Base-by-base conservation (phyloP, 2,113 vertebrate species). In the Nymphicus hollandicus region DNA sequence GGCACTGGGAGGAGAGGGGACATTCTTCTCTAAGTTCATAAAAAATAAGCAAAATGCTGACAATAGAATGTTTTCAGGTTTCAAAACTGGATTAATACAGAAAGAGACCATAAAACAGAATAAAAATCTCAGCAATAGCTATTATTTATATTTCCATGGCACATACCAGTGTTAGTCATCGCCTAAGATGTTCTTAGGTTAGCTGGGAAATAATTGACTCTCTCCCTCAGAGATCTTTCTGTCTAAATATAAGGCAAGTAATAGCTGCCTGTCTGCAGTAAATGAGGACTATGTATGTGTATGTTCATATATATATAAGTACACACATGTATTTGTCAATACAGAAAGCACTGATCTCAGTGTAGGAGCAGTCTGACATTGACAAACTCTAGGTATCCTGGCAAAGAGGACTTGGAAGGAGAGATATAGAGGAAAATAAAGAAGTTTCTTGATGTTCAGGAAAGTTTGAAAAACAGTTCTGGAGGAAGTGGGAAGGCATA, bases 31-130 rank as follows among this genome's bases (percentile, higher is more conserved):
- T 24, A 63, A 83, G 24, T 81, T 68, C 19, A 29, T 80, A n/a
- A 68, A 69, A 93, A 88, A 47, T 23, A 89, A 95, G 77, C 29
- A 73, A 96, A 95, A 81, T 74, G 31, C 28, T 82, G 41, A 53
- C 81, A 47, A 73, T 41, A 44, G 46, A 81, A 84, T 72, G 41
- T 68, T 96, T 87, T 84, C 79, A 89, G 58, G 24, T 96, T 95
- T 72, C 63, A 58, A 89, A 95, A 76, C 33, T 44, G 17, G 27
- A 78, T 78, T 88, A 68, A 83, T 56, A 74, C 5, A 41, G 17
- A 74, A 20, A 77, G 81, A 37, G 78, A 65, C 35, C 14, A 25
- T 61, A 92, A 95, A 94, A 73, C 47, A 88, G 27, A 81, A 15
- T 18, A 17, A 90, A 89, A 13, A 90, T 89, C 44, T 28, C 64